Evolutionary conservation across 2,113 vertebrate genomes (phyloP).

Genomic region (Abramis brama): DNA sequence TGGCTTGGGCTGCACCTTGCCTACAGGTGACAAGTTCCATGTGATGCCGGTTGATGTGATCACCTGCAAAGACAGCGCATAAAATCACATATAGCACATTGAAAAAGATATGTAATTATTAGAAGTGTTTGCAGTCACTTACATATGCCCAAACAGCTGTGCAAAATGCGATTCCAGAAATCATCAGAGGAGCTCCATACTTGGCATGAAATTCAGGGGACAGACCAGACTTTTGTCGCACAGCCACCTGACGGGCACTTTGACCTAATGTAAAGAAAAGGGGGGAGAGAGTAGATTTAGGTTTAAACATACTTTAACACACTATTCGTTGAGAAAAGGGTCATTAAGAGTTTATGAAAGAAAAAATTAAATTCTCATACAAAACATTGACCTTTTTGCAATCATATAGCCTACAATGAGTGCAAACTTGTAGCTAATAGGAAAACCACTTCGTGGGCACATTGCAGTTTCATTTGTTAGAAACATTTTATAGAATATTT

Average conservation of each 20-base stretch:
- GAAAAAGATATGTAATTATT: neutral
- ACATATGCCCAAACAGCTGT: slow-evolving; percentile 72
- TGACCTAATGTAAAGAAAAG: slow-evolving; percentile 62
- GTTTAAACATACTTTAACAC: neutral
- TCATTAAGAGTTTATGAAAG: neutral
- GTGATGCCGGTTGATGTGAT: slow-evolving; percentile 79
- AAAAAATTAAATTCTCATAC: neutral
- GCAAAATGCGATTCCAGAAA: slow-evolving; percentile 69
- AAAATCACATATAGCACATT: neutral
- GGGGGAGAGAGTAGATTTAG: neutral
- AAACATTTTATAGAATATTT: neutral
- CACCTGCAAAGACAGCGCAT: slow-evolving; percentile 72
- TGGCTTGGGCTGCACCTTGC: slow-evolving; percentile 83
- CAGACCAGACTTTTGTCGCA: slow-evolving; percentile 64
- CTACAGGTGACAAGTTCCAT: slow-evolving; percentile 91
- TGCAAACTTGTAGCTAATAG: neutral
- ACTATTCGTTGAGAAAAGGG: neutral
- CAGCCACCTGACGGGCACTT: slow-evolving; percentile 64
- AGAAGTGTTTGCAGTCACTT: slow-evolving; percentile 54
- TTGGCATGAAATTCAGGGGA: slow-evolving; percentile 69
- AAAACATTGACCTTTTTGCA: neutral
- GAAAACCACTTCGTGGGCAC: neutral
- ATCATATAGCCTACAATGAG: neutral
- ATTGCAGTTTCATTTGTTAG: neutral
- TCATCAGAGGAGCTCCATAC: slow-evolving; percentile 67